Evolutionary conservation across 2,888 invertebrate species (phyloP), one percentile per base, ranked within the genome.

Genomic region (Lycophotia porphyrea): DNA sequence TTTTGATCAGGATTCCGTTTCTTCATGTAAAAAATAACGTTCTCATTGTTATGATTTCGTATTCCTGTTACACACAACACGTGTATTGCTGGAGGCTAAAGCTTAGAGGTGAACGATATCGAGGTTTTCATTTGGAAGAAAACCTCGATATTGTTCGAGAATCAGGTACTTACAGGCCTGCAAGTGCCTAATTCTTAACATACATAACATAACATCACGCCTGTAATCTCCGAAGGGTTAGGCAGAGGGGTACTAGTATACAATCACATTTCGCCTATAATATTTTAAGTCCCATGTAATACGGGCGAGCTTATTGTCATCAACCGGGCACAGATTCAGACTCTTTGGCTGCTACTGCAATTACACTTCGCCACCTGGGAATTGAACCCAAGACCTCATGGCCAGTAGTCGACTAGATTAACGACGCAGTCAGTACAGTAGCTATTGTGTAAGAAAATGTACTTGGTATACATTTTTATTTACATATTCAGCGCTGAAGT

Each of bases 1-100:
- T 84, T 84, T 87, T 86, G 87, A 86, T 84, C 86, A 76, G 66
- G 36, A 87, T 79, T 76, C 84, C 74, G 65, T 84, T 82, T 82
- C 75, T 63, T 73, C 67, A 58, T 71, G 49, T 67, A 75, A 70
- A 78, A 85, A 84, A 76, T 49, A 74, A 81, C 72, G 58, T 76
- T 71, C 84, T 76, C 55, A 81, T 84, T 81, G 84, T 81, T 84
- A 76, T 64, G 72, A 83, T 83, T 85, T 65, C 61, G 67, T 71
- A 80, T 85, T 84, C 80, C 64, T 71, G 63, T 68, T 58, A 70
- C 67, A 55, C 52, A 65, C 11, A 18, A 68, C 70, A 73, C 76
- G 84, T 76, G 81, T 34, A 24, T 70, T 31, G 52, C 71, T 72
- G 13, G 31, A 69, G 69, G 79, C 65, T 61, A 65, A n/a, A 13